A percentile compares a stretch with the other conserved stretches of the same genome.
Evolutionary conservation across 2,888 invertebrate species (phyloP).

Genomic region (Erpobdella octoculata): DNA sequence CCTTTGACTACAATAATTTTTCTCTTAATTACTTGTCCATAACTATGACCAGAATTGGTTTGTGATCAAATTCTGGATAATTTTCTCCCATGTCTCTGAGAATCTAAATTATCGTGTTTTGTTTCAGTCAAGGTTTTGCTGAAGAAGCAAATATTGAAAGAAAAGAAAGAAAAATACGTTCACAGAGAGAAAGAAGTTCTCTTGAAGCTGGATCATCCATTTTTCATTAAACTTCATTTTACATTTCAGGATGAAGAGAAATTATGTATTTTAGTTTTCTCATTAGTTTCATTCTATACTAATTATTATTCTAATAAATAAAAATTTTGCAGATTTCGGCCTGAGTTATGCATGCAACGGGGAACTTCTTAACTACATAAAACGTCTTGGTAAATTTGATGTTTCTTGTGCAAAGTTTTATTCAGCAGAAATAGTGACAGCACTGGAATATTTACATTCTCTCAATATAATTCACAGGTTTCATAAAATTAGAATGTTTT

Average conservation of each 20-base stretch:
- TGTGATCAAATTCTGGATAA: too few relatives aligned
- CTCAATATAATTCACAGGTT: conserved; percentile 79
- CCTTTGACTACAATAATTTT: too few relatives aligned
- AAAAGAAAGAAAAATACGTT: conserved; percentile 85
- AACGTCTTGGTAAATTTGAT: conserved; percentile 77
- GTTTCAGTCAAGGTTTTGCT: conserved; percentile 91
- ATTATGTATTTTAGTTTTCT: conserved; percentile 61
- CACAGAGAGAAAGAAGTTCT: conserved; percentile 87
- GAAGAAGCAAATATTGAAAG: conserved; percentile 81
- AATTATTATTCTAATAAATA: background rate
- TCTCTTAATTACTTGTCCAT: too few relatives aligned
- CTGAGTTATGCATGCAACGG: conserved; percentile 88
- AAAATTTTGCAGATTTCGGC: conserved; percentile 71
- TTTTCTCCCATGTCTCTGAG: too few relatives aligned
- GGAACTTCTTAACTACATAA: conserved; percentile 83
- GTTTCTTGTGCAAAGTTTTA: conserved; percentile 83
- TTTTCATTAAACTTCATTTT: conserved; percentile 85
- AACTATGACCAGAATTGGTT: too few relatives aligned
- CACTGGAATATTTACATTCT: conserved; percentile 80
- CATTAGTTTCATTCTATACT: background rate
- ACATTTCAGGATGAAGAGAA: conserved; percentile 90
- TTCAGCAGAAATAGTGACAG: conserved; percentile 81
- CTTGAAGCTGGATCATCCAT: conserved; percentile 68
- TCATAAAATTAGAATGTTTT: background rate
- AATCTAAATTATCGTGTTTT: background rate